Percentiles rank a stretch among this genome's conserved stretches.
Conservation (phyloP, 2,113 vertebrate species). For the Crotalus horridus region DNA sequence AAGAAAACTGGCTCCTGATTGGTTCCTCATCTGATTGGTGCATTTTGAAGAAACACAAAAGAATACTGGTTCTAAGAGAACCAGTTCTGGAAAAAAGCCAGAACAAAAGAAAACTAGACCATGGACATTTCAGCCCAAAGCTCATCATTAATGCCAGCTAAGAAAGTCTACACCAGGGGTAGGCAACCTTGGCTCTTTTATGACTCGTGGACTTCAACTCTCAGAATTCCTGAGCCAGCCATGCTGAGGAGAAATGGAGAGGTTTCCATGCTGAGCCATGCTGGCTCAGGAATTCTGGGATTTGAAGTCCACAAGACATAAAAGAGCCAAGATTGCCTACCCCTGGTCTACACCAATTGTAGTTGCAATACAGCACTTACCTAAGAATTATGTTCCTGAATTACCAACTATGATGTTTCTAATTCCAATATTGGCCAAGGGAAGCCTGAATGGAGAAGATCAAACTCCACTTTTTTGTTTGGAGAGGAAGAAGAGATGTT, state of each 20-base stretch:
- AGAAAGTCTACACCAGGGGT: not conserved
- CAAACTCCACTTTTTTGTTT: not conserved
- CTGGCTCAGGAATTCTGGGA: too few relatives aligned
- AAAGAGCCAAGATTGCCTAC: too few relatives aligned
- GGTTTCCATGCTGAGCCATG: too few relatives aligned
- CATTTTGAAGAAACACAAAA: not conserved
- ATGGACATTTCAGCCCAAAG: not conserved
- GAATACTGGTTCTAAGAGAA: not conserved
- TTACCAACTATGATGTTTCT: not conserved
- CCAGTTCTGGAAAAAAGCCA: not conserved
- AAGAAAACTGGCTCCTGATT: not conserved
- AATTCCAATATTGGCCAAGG: not conserved
- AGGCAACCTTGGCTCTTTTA: too few relatives aligned
- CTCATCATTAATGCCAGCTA: not conserved
- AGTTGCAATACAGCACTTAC: not conserved
- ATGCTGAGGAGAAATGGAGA: too few relatives aligned
- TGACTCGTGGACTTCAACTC: too few relatives aligned
- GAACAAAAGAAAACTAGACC: not conserved
- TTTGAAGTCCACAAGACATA: too few relatives aligned
- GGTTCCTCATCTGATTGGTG: not conserved
- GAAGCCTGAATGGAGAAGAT: not conserved
- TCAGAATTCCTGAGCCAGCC: too few relatives aligned
- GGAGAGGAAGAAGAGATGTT: not conserved
- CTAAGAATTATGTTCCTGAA: not conserved
- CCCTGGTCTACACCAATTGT: not conserved